phyloP scores from a whole-genome alignment of 2,888 invertebrate species.

The Amiota minor region DNA sequence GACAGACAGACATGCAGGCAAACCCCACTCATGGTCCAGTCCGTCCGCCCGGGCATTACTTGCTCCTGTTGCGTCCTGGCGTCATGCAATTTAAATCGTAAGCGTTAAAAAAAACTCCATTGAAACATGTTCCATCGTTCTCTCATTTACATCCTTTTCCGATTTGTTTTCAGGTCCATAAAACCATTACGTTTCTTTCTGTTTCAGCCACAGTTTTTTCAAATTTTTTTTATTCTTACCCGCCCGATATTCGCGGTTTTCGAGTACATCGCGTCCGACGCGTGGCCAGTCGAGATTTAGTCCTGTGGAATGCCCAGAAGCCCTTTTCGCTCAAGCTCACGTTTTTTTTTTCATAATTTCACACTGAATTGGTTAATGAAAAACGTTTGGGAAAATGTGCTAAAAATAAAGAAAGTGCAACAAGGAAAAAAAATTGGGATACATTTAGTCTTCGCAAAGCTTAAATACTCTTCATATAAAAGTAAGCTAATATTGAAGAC shows the following conservation, averaged over 20 bases:
- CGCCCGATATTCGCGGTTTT: constrained; percentile 16
- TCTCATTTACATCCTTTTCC: constrained; percentile 35
- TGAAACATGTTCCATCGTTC: constrained; percentile 24
- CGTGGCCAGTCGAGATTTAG: neutral
- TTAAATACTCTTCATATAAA: too few species aligned
- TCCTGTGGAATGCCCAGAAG: neutral
- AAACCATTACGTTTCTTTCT: neutral
- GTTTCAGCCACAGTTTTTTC: neutral
- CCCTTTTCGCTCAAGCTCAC: neutral
- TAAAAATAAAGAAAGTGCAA: neutral
- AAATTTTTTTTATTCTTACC: neutral
- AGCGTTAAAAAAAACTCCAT: constrained; percentile 29
- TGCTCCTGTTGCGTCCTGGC: constrained; percentile 54
- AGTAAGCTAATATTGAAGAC: too few species aligned
- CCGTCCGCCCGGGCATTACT: constrained; percentile 16
- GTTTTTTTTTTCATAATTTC: neutral
- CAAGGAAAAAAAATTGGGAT: too few species aligned
- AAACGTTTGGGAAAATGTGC: constrained; percentile 2
- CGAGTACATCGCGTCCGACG: constrained; percentile 3
- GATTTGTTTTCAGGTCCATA: constrained; percentile 25
- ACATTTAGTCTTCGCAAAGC: too few species aligned
- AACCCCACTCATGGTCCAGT: neutral
- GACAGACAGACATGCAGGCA: neutral
- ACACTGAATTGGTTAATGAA: constrained; percentile 17
- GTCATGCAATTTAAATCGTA: constrained; percentile 16